Percentiles rank a stretch among this genome's conserved stretches.
Conservation (phyloP, 2,113 vertebrate genomes). For the Reinhardtius hippoglossoides region DNA sequence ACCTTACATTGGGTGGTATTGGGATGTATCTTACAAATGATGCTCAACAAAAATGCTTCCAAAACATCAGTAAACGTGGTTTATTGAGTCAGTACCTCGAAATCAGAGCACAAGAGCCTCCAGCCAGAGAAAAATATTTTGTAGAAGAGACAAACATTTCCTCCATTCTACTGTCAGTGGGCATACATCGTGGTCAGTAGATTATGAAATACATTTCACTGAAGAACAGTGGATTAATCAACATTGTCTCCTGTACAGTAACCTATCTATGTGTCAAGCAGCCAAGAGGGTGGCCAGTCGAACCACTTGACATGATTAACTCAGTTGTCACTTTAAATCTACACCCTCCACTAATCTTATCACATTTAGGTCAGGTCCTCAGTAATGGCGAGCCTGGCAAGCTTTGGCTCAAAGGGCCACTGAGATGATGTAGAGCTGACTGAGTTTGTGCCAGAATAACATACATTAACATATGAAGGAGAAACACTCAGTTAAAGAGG, state of each 20-base stretch:
- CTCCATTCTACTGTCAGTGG: not conserved
- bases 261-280: not conserved
- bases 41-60: not conserved
- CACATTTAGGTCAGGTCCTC: slow-evolving; percentile 41
- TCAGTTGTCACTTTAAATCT: slow-evolving; percentile 20
- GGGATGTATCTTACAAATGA: not conserved
- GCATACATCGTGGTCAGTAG: not conserved
- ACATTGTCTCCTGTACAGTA: too few relatives aligned
- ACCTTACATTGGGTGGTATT: not conserved
- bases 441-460: slow-evolving; percentile 52
- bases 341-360: slow-evolving; percentile 36
- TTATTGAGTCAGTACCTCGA: not conserved
- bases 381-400: slow-evolving; percentile 1
- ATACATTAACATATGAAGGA: slow-evolving; percentile 60
- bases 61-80: not conserved
- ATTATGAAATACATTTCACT: not conserved
- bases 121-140: not conserved
- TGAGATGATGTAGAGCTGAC: slow-evolving; percentile 31
- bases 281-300: slow-evolving; percentile 23
- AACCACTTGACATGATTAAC: slow-evolving; percentile 34
- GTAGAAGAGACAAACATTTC: not conserved
- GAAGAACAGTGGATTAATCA: slow-evolving; percentile 4
- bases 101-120: not conserved
- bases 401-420: slow-evolving; percentile 25
- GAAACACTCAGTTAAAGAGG: slow-evolving; percentile 36